Evolutionary conservation across 2,888 invertebrate species (phyloP).

Genomic region (Malthinus flaveolus): DNA sequence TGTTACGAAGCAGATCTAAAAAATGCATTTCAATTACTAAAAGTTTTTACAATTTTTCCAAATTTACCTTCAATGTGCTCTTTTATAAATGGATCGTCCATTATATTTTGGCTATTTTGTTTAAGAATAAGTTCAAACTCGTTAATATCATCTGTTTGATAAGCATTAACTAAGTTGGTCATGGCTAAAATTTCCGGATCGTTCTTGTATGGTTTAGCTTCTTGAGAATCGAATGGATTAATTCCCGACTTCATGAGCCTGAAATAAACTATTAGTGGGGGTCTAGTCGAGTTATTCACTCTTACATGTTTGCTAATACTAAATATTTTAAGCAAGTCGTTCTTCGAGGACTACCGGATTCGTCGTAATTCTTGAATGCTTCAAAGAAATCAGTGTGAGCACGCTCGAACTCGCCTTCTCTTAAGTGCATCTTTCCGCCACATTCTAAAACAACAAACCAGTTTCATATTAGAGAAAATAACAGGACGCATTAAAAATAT

Average conservation of each 20-base stretch:
- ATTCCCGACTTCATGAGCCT: slow-evolving; percentile 99
- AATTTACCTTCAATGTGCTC: slow-evolving; percentile 90
- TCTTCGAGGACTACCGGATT: slow-evolving; percentile 94
- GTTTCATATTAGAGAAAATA: no score
- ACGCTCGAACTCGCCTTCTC: slow-evolving; percentile 98
- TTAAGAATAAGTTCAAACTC: slow-evolving; percentile 96
- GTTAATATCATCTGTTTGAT: slow-evolving; percentile 98
- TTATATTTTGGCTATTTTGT: slow-evolving; percentile 92
- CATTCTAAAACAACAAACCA: slow-evolving; percentile 80
- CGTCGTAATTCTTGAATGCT: slow-evolving; percentile 99
- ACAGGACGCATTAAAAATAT: no score
- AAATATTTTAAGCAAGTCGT: slow-evolving; percentile 98
- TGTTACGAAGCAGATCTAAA: slow-evolving; percentile 90
- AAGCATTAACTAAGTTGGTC: slow-evolving; percentile 96
- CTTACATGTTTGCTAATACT: slow-evolving; percentile 97
- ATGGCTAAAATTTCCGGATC: slow-evolving; percentile 99
- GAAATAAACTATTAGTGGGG: slow-evolving; percentile 31
- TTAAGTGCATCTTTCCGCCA: slow-evolving; percentile 98
- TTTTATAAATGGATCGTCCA: slow-evolving; percentile 98
- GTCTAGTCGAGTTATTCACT: slow-evolving; percentile 39
- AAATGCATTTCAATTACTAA: slow-evolving; percentile 2
- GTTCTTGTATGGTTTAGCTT: slow-evolving; percentile 99
- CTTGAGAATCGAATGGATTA: slow-evolving; percentile 99
- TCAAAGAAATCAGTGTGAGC: slow-evolving; percentile 99
- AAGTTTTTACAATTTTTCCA: not conserved